These are phyloP conservation scores for Leucoptera coffeella DNA, from an alignment of 2,888 invertebrate species.

Conservation along the genomic window DNA sequence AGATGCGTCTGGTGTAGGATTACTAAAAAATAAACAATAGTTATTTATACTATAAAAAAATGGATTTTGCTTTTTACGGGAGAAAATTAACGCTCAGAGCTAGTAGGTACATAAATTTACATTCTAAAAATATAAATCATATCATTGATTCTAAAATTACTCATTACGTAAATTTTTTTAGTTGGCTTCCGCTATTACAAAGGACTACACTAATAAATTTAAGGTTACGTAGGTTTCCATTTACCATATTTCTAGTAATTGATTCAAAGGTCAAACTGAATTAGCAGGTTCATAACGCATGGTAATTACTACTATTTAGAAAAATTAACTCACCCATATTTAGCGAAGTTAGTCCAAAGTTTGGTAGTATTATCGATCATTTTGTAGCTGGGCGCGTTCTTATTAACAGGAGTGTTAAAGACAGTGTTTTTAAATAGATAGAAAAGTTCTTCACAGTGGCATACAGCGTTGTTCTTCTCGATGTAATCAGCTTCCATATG, in stretches of 20 bases:
- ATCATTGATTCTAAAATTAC: too few relatives aligned
- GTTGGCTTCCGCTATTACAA: background rate
- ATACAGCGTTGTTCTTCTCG: slow-evolving; percentile 9
- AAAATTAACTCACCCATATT: slow-evolving; percentile 23
- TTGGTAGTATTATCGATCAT: slow-evolving; percentile 17
- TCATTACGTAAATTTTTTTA: too few relatives aligned
- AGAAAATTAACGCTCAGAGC: background rate
- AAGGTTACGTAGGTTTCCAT: background rate
- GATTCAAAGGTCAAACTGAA: background rate
- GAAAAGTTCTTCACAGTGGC: slow-evolving; percentile 18
- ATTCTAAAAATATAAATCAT: too few relatives aligned
- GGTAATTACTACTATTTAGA: too few relatives aligned
- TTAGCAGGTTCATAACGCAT: too few relatives aligned
- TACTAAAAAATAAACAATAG: slow-evolving; percentile 8
- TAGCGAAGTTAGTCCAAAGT: slow-evolving; percentile 32
- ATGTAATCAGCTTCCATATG: slow-evolving; percentile 8
- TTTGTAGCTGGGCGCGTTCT: slow-evolving; percentile 12
- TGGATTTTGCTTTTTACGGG: background rate
- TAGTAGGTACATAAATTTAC: too few relatives aligned
- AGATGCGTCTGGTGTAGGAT: slow-evolving; percentile 18
- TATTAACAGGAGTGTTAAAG: slow-evolving; percentile 9
- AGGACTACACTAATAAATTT: background rate
- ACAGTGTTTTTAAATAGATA: slow-evolving; percentile 15
- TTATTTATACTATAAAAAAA: background rate
- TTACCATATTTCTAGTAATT: background rate